Evolutionary conservation across 1,140 invertebrate genomes (phyloP).

Genomic region (Drosophila rhopaloa): DNA sequence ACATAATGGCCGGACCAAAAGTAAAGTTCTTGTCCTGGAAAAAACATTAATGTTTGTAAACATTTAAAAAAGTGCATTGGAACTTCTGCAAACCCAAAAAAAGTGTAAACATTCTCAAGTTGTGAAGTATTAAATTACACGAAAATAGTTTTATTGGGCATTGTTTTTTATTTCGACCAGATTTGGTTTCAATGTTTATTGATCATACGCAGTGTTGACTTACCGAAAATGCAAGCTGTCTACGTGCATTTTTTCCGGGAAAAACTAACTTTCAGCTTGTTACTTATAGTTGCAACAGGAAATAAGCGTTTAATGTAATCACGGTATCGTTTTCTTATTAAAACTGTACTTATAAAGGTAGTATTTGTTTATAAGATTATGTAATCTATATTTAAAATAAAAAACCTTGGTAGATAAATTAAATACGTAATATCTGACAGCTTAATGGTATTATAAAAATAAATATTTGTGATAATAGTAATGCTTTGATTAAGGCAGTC

Average conservation of each 20-base stretch:
- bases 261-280: background rate
- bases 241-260: background rate
- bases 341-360: background rate
- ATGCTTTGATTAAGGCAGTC: background rate
- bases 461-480: background rate
- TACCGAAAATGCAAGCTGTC: background rate
- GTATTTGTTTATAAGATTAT: too few relatives aligned
- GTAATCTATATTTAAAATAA: background rate
- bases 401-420: background rate
- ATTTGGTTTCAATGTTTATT: conserved; percentile 2
- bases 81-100: background rate
- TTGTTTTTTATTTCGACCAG: background rate
- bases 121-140: background rate
- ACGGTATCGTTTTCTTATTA: background rate
- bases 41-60: background rate
- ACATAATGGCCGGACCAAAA: conserved; percentile 89
- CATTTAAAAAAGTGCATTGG: background rate
- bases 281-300: background rate
- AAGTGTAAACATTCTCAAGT: background rate
- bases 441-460: too few relatives aligned
- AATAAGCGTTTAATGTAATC: background rate
- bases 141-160: background rate
- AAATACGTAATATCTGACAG: background rate
- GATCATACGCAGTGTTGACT: background rate
- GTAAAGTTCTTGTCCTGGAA: conserved; percentile 90